Evolutionary conservation across 2,888 invertebrate genomes (phyloP), one percentile per base, ranked within the genome.

Genomic region (Drosophila atripex): DNA sequence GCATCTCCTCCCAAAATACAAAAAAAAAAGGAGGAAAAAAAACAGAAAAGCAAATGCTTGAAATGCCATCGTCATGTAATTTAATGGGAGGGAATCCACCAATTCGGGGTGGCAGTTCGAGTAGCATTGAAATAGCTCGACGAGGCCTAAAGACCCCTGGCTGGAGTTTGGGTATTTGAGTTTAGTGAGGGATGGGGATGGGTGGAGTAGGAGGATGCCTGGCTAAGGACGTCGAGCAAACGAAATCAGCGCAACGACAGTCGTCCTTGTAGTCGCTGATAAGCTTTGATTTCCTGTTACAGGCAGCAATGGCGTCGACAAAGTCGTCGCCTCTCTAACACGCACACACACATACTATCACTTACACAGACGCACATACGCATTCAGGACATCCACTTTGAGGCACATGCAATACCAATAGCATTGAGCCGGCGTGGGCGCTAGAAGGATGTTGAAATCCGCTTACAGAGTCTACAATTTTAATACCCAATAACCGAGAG

Each of bases 211-310:
- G 52, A 14, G 35, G 43, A 43, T 21, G 11, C 21, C 43, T 6
- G 43, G 43, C 54, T 49, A 45, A 52, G 53, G 39, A 63, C 46
- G 55, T 41, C 7, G 41, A 53, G 66, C 66, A 65, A 55, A 57
- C 57, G 53, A 71, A 71, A 71, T 71, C 71, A 63, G 71, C 71
- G 72, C 60, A 64, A 54, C 70, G 70, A 72, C 73, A 73, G 72
- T 74, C 69, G 70, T 74, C 54, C 65, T 71, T 52, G 65, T 70
- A 59, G 56, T 57, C 51, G 46, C 69, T 73, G 70, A 74, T 74
- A 74, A 74, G 74, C 74, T 74, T 74, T 74, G 74, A 74, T 74
- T 74, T 74, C 60, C 75, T 74, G 56, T 60, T 45, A 52, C 54
- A 74, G 45, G 64, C 59, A 58, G 61, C 71, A 50, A 63, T 52